These are phyloP conservation scores for Chironomus tentans DNA, from an alignment of 2,888 invertebrate species.

Conservation along the genomic window DNA sequence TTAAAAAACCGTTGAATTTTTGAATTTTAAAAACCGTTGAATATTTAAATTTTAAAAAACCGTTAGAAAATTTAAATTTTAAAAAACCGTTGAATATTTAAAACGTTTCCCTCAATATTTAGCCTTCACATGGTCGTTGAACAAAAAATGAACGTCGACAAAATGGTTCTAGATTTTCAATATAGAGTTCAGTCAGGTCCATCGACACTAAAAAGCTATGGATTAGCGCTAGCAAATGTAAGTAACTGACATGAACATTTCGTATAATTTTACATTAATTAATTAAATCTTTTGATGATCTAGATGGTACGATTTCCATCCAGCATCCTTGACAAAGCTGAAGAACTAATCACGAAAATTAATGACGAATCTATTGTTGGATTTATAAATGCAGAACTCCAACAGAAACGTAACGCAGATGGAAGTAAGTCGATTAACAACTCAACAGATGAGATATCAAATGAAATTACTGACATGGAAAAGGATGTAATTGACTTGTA, in stretches of 20 bases:
- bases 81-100: too few relatives aligned
- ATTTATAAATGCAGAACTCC: not conserved
- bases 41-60: too few relatives aligned
- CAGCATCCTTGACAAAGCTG: constrained; percentile 28
- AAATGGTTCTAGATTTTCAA: constrained; percentile 30
- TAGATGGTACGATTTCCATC: constrained; percentile 28
- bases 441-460: not conserved
- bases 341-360: constrained; percentile 28
- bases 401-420: too few relatives aligned
- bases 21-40: too few relatives aligned
- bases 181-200: constrained; percentile 30
- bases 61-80: too few relatives aligned
- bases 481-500: constrained; percentile 15
- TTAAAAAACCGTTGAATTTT: too few relatives aligned
- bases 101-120: constrained; percentile 26
- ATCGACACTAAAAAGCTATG: constrained; percentile 30
- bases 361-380: constrained; percentile 30
- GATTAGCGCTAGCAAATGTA: constrained; percentile 29
- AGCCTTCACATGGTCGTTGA: constrained; percentile 47
- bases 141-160: constrained; percentile 29
- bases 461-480: not conserved
- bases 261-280: not conserved
- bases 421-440: not conserved
- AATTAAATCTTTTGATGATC: not conserved
- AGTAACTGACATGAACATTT: not conserved